Conservation (phyloP, 2,888 invertebrate species). For the Tuberolachnus salignus region DNA sequence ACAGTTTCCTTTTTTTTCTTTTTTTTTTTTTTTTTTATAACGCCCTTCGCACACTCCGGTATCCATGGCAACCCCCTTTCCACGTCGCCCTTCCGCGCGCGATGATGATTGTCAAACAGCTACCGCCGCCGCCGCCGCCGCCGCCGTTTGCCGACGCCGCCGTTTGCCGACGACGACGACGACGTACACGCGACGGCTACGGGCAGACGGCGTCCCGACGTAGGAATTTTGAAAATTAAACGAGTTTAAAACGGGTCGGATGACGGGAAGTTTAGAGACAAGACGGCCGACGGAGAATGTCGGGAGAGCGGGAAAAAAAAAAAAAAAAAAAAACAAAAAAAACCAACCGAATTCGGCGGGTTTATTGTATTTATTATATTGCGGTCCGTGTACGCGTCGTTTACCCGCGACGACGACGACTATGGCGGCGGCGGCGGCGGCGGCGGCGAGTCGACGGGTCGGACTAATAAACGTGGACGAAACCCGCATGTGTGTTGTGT, state of each 20-base stretch:
- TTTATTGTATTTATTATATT: too few species aligned
- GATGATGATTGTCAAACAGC: constrained; percentile 55
- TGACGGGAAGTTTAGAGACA: too few species aligned
- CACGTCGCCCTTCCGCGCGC: constrained; percentile 22
- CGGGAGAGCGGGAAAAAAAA: too few species aligned
- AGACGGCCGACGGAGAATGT: too few species aligned
- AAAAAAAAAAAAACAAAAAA: too few species aligned
- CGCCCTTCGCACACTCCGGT: constrained; percentile 53
- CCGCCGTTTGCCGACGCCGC: not conserved
- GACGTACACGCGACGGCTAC: not conserved
- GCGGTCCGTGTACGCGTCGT: too few species aligned
- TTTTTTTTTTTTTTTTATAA: constrained; percentile 47
- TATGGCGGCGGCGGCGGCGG: too few species aligned
- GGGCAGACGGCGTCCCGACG: too few species aligned
- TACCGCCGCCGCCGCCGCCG: constrained; percentile 8
- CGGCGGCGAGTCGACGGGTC: too few species aligned
- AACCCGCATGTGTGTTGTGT: not conserved
- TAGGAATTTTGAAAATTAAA: too few species aligned
- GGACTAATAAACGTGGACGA: constrained; percentile 7
- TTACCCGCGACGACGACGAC: too few species aligned
- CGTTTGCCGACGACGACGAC: not conserved
- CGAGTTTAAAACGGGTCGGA: too few species aligned
- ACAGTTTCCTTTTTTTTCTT: constrained; percentile 55
- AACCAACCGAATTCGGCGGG: not conserved
- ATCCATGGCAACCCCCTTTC: constrained; percentile 54